Conservation (phyloP, 1,140 invertebrate genomes). For the Ostrea edulis region DNA sequence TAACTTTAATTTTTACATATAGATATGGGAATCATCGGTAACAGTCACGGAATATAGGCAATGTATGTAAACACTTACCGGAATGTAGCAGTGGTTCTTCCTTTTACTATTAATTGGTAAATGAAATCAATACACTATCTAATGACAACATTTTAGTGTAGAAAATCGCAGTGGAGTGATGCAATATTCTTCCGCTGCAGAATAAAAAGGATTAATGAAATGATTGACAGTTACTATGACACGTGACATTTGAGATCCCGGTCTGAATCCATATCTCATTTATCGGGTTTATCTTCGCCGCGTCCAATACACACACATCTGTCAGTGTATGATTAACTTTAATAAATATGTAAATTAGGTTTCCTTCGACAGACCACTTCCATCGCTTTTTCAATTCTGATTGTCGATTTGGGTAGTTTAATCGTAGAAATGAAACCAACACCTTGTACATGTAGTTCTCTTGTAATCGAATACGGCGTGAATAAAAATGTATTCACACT, state of each 20-base stretch:
- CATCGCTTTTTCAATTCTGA: neutral
- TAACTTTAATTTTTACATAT: no score
- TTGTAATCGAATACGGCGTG: no score
- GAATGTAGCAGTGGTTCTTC: neutral
- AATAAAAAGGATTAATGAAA: constrained; percentile 38
- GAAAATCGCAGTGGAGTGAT: neutral
- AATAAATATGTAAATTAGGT: constrained; percentile 36
- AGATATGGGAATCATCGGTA: no score
- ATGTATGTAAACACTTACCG: neutral
- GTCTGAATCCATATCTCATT: neutral
- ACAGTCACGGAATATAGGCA: neutral
- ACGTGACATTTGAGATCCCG: constrained; percentile 23
- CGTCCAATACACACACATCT: constrained; percentile 12
- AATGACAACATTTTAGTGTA: neutral
- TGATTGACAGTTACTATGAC: constrained; percentile 27
- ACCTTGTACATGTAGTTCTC: no score
- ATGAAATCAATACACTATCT: neutral
- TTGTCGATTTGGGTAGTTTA: neutral
- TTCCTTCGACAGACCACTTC: constrained; percentile 1
- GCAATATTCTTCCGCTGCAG: neutral
- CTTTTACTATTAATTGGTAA: neutral
- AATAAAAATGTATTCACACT: no score
- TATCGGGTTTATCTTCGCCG: constrained; percentile 19
- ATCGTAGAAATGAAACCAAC: no score
- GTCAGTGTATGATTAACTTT: constrained; percentile 32